Percentiles rank a stretch among this genome's conserved stretches.
Evolutionary conservation across 2,888 invertebrate species (phyloP).

Genomic region (Platerodrilus igneus): DNA sequence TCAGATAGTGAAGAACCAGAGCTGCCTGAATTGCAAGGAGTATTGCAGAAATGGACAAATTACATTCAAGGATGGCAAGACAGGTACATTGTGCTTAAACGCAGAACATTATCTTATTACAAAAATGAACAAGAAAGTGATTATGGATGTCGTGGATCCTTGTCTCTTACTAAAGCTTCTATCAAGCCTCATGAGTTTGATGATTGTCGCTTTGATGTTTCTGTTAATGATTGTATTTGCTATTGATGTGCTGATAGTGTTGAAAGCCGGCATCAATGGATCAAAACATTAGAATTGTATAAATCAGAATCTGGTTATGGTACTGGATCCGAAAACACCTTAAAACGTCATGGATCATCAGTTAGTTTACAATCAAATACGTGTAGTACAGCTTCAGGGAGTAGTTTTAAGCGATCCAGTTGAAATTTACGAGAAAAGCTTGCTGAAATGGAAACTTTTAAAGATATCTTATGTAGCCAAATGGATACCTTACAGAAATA

Average conservation of each 20-base stretch:
- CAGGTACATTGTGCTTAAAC: conserved; percentile 92
- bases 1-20: conserved; percentile 72
- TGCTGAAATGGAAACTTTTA: conserved; percentile 92
- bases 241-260: conserved; percentile 84
- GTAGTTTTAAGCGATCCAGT: conserved; percentile 74
- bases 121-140: conserved; percentile 94
- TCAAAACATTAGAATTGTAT: conserved; percentile 88
- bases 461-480: conserved; percentile 85
- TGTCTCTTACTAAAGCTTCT: conserved; percentile 88
- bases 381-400: conserved; percentile 73
- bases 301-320: conserved; percentile 90
- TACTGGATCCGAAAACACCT: conserved; percentile 86
- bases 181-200: conserved; percentile 99
- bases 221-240: conserved; percentile 97
- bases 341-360: conserved; percentile 90
- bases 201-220: conserved; percentile 96
- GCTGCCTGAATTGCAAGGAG: conserved; percentile 79
- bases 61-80: conserved; percentile 99
- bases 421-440: conserved; percentile 84
- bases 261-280: conserved; percentile 92
- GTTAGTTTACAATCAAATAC: conserved; percentile 86
- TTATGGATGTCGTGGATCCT: conserved; percentile 95
- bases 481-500: conserved; percentile 87
- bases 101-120: conserved; percentile 95
- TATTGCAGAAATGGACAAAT: conserved; percentile 96